A percentile compares a stretch with the other conserved stretches of the same genome.
Conservation (phyloP, 2,888 invertebrate genomes). For the Glyphotaelius pellucidus region DNA sequence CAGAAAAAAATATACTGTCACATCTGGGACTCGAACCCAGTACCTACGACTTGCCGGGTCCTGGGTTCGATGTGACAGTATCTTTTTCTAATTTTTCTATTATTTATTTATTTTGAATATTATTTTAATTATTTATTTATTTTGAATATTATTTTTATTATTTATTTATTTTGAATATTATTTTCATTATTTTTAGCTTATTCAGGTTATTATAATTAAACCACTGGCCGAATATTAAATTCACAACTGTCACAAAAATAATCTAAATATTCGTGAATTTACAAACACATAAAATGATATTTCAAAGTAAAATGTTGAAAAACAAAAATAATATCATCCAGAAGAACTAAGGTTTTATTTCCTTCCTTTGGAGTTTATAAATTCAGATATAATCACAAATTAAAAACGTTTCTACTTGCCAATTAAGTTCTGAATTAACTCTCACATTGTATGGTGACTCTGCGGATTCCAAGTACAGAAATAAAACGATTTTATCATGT, state of each 20-base stretch:
- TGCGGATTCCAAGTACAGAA: not conserved
- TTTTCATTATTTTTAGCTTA: too few relatives aligned
- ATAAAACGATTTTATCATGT: constrained; percentile 29
- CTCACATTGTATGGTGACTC: not conserved
- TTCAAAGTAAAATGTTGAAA: not conserved
- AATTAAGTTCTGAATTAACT: not conserved
- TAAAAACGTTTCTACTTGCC: not conserved
- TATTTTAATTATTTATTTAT: too few relatives aligned
- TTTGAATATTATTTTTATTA: too few relatives aligned
- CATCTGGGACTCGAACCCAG: too few relatives aligned
- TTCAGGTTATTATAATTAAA: not conserved
- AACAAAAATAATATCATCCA: not conserved
- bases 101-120: too few relatives aligned
- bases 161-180: too few relatives aligned
- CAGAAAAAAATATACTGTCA: too few relatives aligned
- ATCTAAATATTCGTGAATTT: not conserved
- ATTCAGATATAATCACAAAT: not conserved
- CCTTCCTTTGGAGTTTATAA: not conserved
- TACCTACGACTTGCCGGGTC: too few relatives aligned
- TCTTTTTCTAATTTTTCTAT: too few relatives aligned
- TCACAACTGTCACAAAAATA: not conserved
- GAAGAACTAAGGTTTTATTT: not conserved
- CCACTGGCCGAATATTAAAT: not conserved
- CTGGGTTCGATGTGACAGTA: too few relatives aligned
- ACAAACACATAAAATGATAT: not conserved